Conservation (phyloP, 2,888 invertebrate genomes). For the Hypolimnas misippus region DNA sequence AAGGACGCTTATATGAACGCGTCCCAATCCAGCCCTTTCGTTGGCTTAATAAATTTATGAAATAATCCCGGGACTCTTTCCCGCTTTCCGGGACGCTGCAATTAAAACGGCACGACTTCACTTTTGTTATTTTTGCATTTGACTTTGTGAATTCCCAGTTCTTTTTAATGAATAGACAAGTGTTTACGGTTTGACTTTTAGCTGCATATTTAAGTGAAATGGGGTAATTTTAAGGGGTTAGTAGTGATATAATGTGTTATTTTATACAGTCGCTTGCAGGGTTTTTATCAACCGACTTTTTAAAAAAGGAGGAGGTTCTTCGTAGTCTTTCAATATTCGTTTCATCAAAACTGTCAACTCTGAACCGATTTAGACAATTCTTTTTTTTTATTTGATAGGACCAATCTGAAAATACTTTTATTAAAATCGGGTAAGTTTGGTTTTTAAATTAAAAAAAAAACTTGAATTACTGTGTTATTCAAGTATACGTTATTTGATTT, state of each 20-base stretch:
- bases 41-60: constrained; percentile 41
- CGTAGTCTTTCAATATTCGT: no score
- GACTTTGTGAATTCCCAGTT: constrained; percentile 38
- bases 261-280: background rate
- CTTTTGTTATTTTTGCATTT: constrained; percentile 40
- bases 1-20: constrained; percentile 5
- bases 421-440: no score
- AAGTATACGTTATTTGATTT: no score
- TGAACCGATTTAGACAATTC: no score
- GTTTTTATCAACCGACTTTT: no score
- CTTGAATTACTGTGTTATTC: no score
- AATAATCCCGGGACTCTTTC: constrained; percentile 38
- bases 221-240: constrained; percentile 9
- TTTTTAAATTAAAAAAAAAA: no score
- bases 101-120: constrained; percentile 36
- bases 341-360: no score
- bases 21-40: constrained; percentile 30
- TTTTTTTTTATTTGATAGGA: no score
- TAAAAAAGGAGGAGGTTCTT: no score
- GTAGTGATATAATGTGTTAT: background rate
- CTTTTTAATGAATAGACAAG: constrained; percentile 38
- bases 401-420: no score
- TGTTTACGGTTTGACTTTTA: constrained; percentile 35
- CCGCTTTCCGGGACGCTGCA: constrained; percentile 38
- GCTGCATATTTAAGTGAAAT: constrained; percentile 28